Base-by-base conservation (phyloP, 2,797 vertebrate genomes). In the Gouania willdenowi region DNA sequence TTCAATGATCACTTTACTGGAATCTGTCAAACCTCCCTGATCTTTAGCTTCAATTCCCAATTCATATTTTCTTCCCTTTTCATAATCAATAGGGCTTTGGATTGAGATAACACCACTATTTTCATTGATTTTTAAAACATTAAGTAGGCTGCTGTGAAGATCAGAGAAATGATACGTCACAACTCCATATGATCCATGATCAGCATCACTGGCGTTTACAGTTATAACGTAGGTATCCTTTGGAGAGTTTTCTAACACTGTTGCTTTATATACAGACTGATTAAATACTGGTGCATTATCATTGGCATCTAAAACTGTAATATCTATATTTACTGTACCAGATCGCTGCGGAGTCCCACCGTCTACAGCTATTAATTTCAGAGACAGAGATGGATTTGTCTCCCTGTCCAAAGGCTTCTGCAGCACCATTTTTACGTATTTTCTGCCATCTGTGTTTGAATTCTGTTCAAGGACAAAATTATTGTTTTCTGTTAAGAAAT, bases 301-400 rank as follows among this genome's bases (percentile, higher is more conserved):
- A 25, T 91, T 91, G 0, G 0, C 50, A 47, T 90, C 89, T 0
- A 82, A 59, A 1, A 90, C 60, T 8, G 23, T 73, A 1, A 91
- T 60, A 6, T 63, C 26, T 28, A 90, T 84, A 39, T 83, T 77
- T 10, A 75, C 68, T 1, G 83, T 87, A 0, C 88, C 86, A 21
- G 81, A 87, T 46, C 30, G 75, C 26, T 77, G 68, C 1, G 88
- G 90, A 5, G 57, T 57, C 8, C 87, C 89, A 0, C 87, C 85
- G 6, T 90, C 89, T 1, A 79, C 29, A 0, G 87, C 90, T 5
- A 73, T 88, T 1, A 92, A 45, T 2, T 79, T 52, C 6, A 90
- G 29, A 2, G 51, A 66, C 10, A 87, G 33, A 5, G 13, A 21
- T 4, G 62, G 75, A 7, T 75, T 62, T 3, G 59, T 39, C 26